Conservation (phyloP, 2,888 invertebrate genomes). For the Melanophora roralis region DNA sequence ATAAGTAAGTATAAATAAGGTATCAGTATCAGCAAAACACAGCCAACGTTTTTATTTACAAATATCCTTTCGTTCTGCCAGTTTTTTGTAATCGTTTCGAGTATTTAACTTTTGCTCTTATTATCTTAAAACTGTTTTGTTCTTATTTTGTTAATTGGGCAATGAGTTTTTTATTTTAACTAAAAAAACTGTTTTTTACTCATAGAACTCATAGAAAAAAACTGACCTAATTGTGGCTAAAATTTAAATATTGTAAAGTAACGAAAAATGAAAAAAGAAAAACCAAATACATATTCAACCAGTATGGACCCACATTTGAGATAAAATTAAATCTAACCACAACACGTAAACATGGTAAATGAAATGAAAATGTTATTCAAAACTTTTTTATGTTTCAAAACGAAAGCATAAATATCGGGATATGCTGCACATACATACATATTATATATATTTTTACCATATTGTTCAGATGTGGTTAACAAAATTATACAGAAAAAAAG, state of each 20-base stretch:
- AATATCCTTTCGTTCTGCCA: too few relatives aligned
- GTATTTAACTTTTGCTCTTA: too few relatives aligned
- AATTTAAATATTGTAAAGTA: background rate
- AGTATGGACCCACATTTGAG: background rate
- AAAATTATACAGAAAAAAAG: constrained; percentile 7
- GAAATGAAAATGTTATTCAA: constrained; percentile 48
- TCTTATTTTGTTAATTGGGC: background rate
- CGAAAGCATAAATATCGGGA: background rate
- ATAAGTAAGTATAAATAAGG: too few relatives aligned
- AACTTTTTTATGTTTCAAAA: constrained; percentile 38
- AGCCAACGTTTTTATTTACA: too few relatives aligned
- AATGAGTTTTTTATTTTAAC: background rate
- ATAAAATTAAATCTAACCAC: constrained; percentile 34
- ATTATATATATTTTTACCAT: constrained; percentile 26
- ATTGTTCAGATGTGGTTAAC: background rate
- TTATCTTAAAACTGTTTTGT: background rate
- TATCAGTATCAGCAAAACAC: too few relatives aligned
- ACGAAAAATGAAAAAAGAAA: background rate
- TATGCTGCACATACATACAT: background rate
- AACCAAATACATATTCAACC: background rate
- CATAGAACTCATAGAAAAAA: background rate
- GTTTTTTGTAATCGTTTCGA: too few relatives aligned
- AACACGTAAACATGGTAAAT: constrained; percentile 56
- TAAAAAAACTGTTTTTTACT: background rate
- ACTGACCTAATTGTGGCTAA: constrained; percentile 11